Evolutionary conservation across 2,797 vertebrate genomes (phyloP).

Genomic region (Phylloscopus collybita): DNA sequence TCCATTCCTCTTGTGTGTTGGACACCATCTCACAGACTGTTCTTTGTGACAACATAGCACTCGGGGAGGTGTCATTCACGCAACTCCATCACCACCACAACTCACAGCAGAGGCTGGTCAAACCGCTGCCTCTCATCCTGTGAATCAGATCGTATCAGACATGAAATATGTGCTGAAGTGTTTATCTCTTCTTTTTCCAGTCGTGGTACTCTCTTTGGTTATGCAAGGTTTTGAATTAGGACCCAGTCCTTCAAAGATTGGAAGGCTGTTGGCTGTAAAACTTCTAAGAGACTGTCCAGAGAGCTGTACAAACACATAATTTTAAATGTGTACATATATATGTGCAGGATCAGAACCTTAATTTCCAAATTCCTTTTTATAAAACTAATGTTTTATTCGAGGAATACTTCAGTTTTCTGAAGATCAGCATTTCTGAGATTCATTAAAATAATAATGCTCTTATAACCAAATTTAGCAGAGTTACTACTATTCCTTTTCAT

Average conservation of each 20-base stretch:
- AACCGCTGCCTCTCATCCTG: neutral
- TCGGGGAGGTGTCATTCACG: neutral
- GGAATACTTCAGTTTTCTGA: neutral
- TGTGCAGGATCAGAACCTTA: neutral
- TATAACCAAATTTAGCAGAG: neutral
- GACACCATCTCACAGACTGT: neutral
- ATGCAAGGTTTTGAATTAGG: neutral
- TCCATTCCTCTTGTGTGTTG: rapidly evolving
- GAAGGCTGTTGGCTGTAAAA: neutral
- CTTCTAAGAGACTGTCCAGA: neutral
- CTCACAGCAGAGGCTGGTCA: neutral
- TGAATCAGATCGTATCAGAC: neutral
- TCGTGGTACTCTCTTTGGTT: neutral
- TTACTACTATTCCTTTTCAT: neutral
- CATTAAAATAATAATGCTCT: neutral
- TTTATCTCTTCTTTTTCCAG: neutral
- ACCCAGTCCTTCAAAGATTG: neutral
- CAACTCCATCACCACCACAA: rapidly evolving
- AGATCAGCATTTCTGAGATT: neutral
- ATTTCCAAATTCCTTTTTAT: neutral
- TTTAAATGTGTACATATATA: neutral
- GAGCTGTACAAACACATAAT: neutral
- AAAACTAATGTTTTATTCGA: neutral
- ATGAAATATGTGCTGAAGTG: neutral
- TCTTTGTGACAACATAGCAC: rapidly evolving